phyloP scores from a whole-genome alignment of 2,113 vertebrate genomes.

The Pristiophorus japonicus region DNA sequence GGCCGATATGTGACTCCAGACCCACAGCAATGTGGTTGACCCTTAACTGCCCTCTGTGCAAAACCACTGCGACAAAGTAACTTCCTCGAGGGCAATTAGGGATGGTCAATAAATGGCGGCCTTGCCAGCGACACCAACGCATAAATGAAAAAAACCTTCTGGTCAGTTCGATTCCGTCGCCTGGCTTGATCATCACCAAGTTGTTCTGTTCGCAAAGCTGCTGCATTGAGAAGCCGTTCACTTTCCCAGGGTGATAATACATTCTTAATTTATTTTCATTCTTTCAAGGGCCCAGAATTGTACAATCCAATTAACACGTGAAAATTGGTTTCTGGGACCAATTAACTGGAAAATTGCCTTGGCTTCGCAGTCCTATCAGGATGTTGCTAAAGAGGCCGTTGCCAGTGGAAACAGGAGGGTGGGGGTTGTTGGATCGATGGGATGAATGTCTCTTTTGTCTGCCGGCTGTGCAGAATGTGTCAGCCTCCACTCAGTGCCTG shows the following conservation, averaged over 20 bases:
- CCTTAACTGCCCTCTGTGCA: too few species aligned
- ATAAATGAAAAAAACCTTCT: too few species aligned
- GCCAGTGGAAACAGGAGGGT: background rate
- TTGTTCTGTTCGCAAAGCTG: background rate
- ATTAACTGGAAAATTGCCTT: constrained; percentile 1
- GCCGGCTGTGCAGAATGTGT: background rate
- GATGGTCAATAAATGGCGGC: too few species aligned
- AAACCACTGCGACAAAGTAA: too few species aligned
- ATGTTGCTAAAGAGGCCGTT: background rate
- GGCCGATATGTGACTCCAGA: too few species aligned
- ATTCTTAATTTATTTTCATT: background rate
- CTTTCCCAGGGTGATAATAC: background rate
- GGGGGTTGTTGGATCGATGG: background rate
- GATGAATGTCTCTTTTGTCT: background rate
- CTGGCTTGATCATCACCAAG: background rate
- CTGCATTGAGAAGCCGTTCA: background rate
- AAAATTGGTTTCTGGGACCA: constrained; percentile 14
- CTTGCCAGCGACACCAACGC: too few species aligned
- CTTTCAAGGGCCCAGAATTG: background rate
- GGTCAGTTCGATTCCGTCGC: background rate
- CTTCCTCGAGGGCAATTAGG: too few species aligned
- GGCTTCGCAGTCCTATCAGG: background rate
- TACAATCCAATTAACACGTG: background rate
- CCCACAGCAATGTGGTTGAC: too few species aligned
- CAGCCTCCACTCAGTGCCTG: background rate